A percentile compares a stretch with the other conserved stretches of the same genome.
Conservation (phyloP, 92 coral and sea anemone genomes). For the Actinernus sp. region DNA sequence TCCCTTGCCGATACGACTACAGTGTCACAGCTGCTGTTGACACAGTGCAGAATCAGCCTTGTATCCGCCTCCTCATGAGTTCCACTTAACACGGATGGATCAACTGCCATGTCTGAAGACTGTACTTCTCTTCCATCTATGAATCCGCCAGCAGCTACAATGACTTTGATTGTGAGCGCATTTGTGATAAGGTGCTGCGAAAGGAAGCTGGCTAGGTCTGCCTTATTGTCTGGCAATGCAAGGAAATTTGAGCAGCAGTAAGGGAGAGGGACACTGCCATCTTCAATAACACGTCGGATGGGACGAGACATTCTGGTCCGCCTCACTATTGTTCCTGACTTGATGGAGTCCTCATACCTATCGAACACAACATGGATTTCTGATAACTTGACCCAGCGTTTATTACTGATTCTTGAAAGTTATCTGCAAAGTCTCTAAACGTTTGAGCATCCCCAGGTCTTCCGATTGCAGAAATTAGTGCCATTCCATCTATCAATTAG, state of each 20-base stretch:
- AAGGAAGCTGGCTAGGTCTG: constrained; percentile 73
- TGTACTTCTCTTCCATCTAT: constrained; percentile 45
- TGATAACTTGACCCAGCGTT: constrained; percentile 54
- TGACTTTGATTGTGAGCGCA: constrained; percentile 29
- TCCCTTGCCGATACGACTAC: constrained; percentile 49
- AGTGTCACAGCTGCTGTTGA: constrained; percentile 36
- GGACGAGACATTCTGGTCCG: constrained; percentile 43
- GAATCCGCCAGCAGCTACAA: constrained; percentile 57
- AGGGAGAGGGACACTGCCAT: constrained; percentile 54
- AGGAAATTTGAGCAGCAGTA: constrained; percentile 56
- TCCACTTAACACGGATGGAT: constrained; percentile 27
- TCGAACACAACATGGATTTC: constrained; percentile 62
- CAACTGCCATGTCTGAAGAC: constrained; percentile 32
- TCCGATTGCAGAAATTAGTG: constrained; percentile 49
- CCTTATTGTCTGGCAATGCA: constrained; percentile 71
- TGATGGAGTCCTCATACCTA: constrained; percentile 56
- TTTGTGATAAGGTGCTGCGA: too few species aligned
- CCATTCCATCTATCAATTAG: constrained; percentile 56
- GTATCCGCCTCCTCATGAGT: constrained; percentile 58
- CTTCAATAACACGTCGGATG: constrained; percentile 62
- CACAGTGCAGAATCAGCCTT: constrained; percentile 34
- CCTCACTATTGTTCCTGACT: constrained; percentile 58
- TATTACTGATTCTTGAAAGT: constrained; percentile 36
- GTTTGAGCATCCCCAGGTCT: constrained; percentile 54
- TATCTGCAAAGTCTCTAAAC: constrained; percentile 41